Conservation (phyloP, 2,113 vertebrate species). For the Sapajus apella region DNA sequence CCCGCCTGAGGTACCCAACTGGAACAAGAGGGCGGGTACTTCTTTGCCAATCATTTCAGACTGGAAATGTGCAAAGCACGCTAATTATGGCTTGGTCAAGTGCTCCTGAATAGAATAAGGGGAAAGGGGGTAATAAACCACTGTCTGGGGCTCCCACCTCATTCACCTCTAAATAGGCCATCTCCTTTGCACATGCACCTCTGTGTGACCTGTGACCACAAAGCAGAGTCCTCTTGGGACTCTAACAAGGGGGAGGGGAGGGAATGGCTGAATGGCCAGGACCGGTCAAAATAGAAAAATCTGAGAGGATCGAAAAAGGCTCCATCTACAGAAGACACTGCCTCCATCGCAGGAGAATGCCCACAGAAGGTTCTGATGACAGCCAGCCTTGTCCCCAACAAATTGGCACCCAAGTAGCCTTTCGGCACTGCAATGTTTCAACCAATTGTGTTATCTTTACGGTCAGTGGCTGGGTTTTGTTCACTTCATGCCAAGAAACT, state of each 20-base stretch:
- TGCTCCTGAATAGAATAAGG: conserved; percentile 2
- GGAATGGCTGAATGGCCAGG: not conserved
- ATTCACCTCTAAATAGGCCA: not conserved
- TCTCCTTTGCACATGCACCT: not conserved
- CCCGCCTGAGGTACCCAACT: not conserved
- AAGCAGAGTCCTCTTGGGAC: not conserved
- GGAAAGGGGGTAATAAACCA: not conserved
- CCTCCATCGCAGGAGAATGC: not conserved
- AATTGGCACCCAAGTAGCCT: not conserved
- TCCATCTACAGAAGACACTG: not conserved
- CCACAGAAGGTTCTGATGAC: not conserved
- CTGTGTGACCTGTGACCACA: not conserved
- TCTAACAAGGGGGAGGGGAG: not conserved
- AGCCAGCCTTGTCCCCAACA: not conserved
- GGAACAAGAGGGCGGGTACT: not conserved
- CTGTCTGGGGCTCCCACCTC: not conserved
- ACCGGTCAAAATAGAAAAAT: not conserved
- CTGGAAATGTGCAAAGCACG: conserved; percentile 35
- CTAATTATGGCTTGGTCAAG: conserved; percentile 4
- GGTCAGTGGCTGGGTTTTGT: not conserved
- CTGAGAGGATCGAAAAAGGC: not conserved
- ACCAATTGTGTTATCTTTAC: not conserved
- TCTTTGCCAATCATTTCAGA: conserved; percentile 42
- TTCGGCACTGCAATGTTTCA: not conserved
- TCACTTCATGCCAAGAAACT: not conserved